A percentile compares a stretch with the other conserved stretches of the same genome.
phyloP scores from a whole-genome alignment of 2,797 vertebrate genomes.

The Lateolabrax maculatus region DNA sequence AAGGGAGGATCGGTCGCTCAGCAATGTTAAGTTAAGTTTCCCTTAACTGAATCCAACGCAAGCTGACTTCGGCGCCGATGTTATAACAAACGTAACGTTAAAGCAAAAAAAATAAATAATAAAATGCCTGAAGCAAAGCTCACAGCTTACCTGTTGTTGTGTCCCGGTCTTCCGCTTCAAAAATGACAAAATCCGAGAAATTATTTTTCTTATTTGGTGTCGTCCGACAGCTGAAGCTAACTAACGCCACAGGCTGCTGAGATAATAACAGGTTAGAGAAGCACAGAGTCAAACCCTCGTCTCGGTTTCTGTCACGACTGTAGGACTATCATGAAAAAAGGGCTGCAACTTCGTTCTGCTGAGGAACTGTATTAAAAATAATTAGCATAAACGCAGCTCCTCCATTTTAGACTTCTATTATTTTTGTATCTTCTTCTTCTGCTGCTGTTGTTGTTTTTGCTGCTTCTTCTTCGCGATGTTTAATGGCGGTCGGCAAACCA shows the following conservation, averaged over 20 bases:
- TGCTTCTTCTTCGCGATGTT: neutral
- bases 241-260: no score
- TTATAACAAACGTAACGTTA: neutral
- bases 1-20: no score
- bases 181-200: no score
- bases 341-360: no score
- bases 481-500: neutral
- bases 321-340: neutral
- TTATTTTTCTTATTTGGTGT: neutral
- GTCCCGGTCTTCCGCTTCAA: neutral
- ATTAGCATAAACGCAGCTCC: neutral
- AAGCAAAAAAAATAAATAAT: no score
- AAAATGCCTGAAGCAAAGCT: neutral
- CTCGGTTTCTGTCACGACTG: no score
- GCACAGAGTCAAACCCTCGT: neutral
- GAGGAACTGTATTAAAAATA: no score
- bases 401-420: conserved; percentile 18
- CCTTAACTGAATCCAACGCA: no score
- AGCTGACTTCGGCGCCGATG: no score
- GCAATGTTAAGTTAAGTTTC: no score
- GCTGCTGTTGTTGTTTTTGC: neutral
- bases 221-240: neutral
- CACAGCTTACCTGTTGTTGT: neutral
- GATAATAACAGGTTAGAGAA: no score
- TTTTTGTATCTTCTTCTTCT: neutral